Conservation (phyloP, 2,888 invertebrate species). For the Altica lythri region DNA sequence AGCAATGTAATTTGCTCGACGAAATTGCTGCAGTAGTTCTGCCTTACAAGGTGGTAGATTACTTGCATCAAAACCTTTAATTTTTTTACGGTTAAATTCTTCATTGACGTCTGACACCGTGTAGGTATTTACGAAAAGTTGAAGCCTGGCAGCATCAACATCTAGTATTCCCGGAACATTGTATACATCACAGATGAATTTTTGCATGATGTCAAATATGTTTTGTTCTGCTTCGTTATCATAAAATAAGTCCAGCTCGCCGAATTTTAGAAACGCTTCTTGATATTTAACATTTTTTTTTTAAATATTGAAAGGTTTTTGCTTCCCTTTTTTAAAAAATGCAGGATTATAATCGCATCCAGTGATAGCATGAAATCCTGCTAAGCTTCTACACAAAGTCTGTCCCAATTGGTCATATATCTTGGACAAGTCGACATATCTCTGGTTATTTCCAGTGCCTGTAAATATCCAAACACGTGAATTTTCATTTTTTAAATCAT, state of each 20-base stretch:
- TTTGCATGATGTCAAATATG: conserved; percentile 24
- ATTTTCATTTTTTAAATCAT: conserved; percentile 33
- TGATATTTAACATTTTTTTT: conserved; percentile 24
- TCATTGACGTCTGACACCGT: conserved; percentile 30
- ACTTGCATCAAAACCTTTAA: conserved; percentile 33
- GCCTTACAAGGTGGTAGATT: conserved; percentile 36
- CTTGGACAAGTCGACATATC: conserved; percentile 34
- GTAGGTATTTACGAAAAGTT: conserved; percentile 34
- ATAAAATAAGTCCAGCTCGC: background rate
- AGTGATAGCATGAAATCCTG: conserved; percentile 31
- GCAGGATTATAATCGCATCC: conserved; percentile 35
- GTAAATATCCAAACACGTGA: conserved; percentile 1
- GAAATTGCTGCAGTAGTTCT: conserved; percentile 35
- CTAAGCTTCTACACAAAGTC: conserved; percentile 25
- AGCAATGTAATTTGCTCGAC: conserved; percentile 33
- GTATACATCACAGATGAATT: conserved; percentile 35
- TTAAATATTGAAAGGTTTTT: background rate
- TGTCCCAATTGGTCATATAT: conserved; percentile 29
- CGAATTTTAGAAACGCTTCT: conserved; percentile 11
- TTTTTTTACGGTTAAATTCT: conserved; percentile 17
- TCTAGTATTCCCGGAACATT: conserved; percentile 40
- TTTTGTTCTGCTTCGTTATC: conserved; percentile 5
- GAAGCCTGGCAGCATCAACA: conserved; percentile 39
- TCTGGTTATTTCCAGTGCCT: conserved; percentile 35
- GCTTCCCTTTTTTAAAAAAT: conserved; percentile 26